phyloP scores from a whole-genome alignment of 2,797 vertebrate species.

The Chelonia mydas region DNA sequence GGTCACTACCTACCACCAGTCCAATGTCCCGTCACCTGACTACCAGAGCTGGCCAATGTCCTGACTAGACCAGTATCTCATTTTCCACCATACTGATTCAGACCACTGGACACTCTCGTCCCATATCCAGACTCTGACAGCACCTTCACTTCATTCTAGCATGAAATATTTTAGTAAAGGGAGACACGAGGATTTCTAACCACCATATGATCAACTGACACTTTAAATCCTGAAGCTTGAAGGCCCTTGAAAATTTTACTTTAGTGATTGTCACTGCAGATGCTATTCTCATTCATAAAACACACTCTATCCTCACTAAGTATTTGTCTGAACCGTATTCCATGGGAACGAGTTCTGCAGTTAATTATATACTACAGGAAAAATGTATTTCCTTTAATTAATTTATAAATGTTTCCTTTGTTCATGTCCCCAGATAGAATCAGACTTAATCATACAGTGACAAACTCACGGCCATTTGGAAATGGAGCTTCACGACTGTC shows the following conservation, averaged over 20 bases:
- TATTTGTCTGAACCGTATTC: not conserved
- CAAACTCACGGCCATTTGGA: not conserved
- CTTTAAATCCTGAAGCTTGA: not conserved
- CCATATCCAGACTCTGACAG: not conserved
- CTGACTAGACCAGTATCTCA: not conserved
- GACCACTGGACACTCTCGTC: not conserved
- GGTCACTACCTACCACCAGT: not conserved
- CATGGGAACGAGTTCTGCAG: not conserved
- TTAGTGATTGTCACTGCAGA: not conserved
- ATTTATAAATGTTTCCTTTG: not conserved
- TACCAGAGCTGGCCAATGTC: not conserved
- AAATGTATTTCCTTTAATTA: constrained; percentile 1
- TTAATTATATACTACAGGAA: not conserved
- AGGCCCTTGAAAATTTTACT: not conserved
- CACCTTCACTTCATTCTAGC: not conserved
- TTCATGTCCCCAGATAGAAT: not conserved
- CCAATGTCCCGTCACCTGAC: not conserved
- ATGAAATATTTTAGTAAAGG: not conserved
- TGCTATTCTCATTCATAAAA: not conserved
- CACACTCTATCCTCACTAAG: not conserved
- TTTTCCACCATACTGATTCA: not conserved
- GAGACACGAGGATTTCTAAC: not conserved
- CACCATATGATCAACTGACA: not conserved
- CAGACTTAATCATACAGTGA: not conserved
- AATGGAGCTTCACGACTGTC: not conserved